Evolutionary conservation across 2,888 invertebrate genomes (phyloP), one percentile per base, ranked within the genome.

Genomic region (Drosophila nr. perissopoda): DNA sequence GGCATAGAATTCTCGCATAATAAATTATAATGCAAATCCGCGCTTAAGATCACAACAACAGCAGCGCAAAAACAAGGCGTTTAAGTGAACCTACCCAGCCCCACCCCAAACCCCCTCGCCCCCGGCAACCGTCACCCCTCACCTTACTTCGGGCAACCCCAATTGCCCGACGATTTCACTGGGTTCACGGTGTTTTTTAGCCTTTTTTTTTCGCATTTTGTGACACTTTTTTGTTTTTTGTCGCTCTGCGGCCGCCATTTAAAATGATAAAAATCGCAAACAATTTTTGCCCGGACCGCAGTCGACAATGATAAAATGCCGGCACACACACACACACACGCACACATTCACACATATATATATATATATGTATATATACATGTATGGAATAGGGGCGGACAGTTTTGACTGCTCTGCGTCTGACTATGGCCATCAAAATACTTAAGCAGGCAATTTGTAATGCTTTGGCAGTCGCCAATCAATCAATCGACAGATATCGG

Each of bases 21-120:
- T 88, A 83, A 83, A 87, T 88, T 88, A 83, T 83, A 84, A 84
- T 79, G 82, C 82, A 87, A 83, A 83, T 87, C 88, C 82, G 57
- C 57, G 68, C 66, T 74, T 67, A 66, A 79, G 85, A 83, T 83
- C 83, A 62, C 79, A 83, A 71, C 78, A 85, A 83, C 83, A 72
- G 62, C 58, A 65, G 42, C 67, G 51, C 42, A 68, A 70, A 58
- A 78, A 48, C 56, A 42, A 51, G 76, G 56, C 83, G 69, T 79
- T 83, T 81, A 86, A 74, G 74, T 81, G 71, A 42, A 25, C 52
- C 52, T 11, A 13, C n/a, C 8, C 34, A 11, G 7, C 7, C 7
- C 29, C 18, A 5, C 2, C 16, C 34, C 11, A 4, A 8, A 16
- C 3, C 1, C 4, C 10, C n/a, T n/a, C n/a, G n/a, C n/a, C 4